Conservation (phyloP, 2,113 vertebrate genomes). For the Brevimyrus niger region DNA sequence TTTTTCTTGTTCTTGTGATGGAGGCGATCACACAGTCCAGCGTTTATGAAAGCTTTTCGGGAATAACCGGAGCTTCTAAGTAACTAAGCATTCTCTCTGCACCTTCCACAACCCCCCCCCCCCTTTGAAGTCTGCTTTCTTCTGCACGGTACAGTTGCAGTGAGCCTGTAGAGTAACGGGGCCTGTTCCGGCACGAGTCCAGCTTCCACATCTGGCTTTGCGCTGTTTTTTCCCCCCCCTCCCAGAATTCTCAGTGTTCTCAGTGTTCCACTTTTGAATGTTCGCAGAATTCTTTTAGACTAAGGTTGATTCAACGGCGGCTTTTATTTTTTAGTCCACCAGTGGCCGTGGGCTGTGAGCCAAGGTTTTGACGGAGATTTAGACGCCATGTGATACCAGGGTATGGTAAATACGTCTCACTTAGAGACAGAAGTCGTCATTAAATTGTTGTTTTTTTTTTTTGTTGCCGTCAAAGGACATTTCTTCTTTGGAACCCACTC, state of each 20-base stretch:
- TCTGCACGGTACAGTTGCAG: constrained; percentile 44
- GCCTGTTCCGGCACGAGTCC: constrained; percentile 52
- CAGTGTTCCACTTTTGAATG: constrained; percentile 46
- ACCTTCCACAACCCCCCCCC: neutral
- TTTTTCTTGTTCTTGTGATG: neutral
- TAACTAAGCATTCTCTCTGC: constrained; percentile 3
- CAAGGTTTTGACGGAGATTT: neutral
- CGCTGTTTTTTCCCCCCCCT: constrained; percentile 48
- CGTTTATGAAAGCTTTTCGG: neutral
- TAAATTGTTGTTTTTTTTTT: neutral
- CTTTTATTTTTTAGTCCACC: constrained; percentile 45
- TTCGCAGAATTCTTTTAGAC: constrained; percentile 49
- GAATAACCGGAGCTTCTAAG: neutral
- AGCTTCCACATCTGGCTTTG: constrained; percentile 61
- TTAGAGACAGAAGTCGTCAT: neutral
- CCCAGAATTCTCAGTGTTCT: constrained; percentile 48
- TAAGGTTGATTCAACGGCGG: constrained; percentile 47
- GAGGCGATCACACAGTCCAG: neutral
- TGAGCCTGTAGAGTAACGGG: constrained; percentile 48
- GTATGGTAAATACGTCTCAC: neutral
- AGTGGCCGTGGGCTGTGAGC: neutral
- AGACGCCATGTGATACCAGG: neutral
- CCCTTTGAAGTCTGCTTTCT: constrained; percentile 23
- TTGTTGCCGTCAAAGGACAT: neutral
- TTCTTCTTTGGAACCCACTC: neutral